A percentile compares a stretch with the other conserved stretches of the same genome.
These are phyloP conservation scores for Cavia aperea DNA, from an alignment of 2,113 vertebrate genomes.

Conservation along the genomic window DNA sequence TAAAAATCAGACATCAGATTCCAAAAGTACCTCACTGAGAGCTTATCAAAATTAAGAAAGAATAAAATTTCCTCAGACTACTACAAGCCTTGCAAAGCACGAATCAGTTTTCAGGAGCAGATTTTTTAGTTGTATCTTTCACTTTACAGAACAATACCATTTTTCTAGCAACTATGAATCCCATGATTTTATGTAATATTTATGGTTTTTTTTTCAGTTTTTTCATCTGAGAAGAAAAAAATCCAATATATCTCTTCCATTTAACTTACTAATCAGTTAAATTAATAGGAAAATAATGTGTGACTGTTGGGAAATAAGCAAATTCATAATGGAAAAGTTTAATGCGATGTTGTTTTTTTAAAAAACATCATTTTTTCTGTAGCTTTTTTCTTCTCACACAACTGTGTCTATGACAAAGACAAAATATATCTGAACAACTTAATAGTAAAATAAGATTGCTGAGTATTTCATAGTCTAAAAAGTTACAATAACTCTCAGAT, in stretches of 20 bases:
- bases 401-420: slow-evolving; percentile 1
- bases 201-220: neutral
- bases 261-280: neutral
- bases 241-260: neutral
- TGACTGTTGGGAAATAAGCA: neutral
- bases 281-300: neutral
- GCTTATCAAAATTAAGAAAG: neutral
- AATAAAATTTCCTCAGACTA: neutral
- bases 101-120: neutral
- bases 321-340: neutral
- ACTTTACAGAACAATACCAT: neutral
- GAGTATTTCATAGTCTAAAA: slow-evolving; percentile 16
- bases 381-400: slow-evolving; percentile 15
- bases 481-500: neutral
- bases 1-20: neutral
- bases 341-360: slow-evolving; percentile 31
- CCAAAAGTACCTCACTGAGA: neutral
- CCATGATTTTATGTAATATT: neutral
- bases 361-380: slow-evolving; percentile 4
- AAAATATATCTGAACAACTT: slow-evolving; percentile 19
- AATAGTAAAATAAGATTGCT: slow-evolving; percentile 16
- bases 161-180: slow-evolving; percentile 5
- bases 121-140: neutral
- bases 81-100: neutral
- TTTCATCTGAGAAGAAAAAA: neutral